A percentile compares a stretch with the other conserved stretches of the same genome.
phyloP scores from a whole-genome alignment of 2,888 invertebrate genomes.

The Phalera bucephala region DNA sequence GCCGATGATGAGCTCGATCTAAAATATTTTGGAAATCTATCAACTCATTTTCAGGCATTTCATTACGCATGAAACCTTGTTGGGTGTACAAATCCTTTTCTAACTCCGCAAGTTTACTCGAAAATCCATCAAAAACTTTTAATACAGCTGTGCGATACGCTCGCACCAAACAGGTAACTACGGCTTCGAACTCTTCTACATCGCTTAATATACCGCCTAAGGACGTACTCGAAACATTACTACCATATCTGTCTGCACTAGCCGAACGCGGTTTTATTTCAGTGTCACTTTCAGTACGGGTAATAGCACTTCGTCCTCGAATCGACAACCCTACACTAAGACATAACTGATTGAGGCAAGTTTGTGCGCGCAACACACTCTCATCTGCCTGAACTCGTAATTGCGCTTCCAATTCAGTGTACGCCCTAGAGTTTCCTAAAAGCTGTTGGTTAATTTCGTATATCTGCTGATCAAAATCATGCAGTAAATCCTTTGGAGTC shows the following conservation, averaged over 20 bases:
- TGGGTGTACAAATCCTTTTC: conserved; percentile 37
- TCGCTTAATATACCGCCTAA: conserved; percentile 24
- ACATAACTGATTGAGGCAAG: conserved; percentile 55
- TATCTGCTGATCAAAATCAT: conserved; percentile 61
- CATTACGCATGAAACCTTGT: not conserved
- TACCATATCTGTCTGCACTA: conserved; percentile 22
- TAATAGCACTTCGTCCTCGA: conserved; percentile 36
- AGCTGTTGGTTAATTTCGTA: conserved; percentile 68
- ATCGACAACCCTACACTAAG: conserved; percentile 33
- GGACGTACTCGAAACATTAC: conserved; percentile 11
- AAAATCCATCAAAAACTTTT: conserved; percentile 45
- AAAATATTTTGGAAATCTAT: conserved; percentile 37
- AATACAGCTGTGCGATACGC: conserved; percentile 50
- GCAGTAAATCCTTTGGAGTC: conserved; percentile 55
- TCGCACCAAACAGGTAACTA: conserved; percentile 45
- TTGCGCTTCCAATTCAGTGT: conserved; percentile 54
- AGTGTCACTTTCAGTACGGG: conserved; percentile 26
- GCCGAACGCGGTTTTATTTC: conserved; percentile 18
- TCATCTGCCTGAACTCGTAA: conserved; percentile 52
- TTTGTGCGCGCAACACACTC: conserved; percentile 39
- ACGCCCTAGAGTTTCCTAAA: conserved; percentile 60
- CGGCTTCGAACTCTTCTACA: conserved; percentile 42
- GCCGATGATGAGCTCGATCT: conserved; percentile 30
- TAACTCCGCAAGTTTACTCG: conserved; percentile 42
- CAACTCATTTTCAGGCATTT: conserved; percentile 8